Conservation (phyloP, 1,140 invertebrate genomes). For the Caenorhabditis remanei region DNA sequence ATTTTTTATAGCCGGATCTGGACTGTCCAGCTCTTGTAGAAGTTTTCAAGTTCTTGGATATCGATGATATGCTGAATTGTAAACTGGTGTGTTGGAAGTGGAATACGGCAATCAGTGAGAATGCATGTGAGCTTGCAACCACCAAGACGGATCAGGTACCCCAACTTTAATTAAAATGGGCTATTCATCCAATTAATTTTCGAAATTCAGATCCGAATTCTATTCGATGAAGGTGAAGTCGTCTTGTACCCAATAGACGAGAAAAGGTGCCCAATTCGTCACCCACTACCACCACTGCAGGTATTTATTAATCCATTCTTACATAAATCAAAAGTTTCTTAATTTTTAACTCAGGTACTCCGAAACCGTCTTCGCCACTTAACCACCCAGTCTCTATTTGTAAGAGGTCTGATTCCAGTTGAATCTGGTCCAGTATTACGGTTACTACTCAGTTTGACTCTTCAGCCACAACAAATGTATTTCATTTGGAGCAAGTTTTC, state of each 20-base stretch:
- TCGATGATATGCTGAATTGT: slow-evolving; percentile 17
- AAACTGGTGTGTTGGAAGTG: slow-evolving; percentile 16
- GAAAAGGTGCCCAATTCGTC: slow-evolving; percentile 29
- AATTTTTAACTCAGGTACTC: not conserved
- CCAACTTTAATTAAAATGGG: not conserved
- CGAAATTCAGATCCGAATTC: slow-evolving; percentile 47
- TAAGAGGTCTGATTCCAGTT: slow-evolving; percentile 55
- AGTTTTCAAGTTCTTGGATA: slow-evolving; percentile 36
- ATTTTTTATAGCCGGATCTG: not conserved
- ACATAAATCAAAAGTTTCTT: too few species aligned
- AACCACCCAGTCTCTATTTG: slow-evolving; percentile 30
- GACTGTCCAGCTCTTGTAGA: not conserved
- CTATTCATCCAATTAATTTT: not conserved
- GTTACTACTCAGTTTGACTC: not conserved
- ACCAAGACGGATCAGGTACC: slow-evolving; percentile 20
- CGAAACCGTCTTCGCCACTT: slow-evolving; percentile 49
- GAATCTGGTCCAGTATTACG: slow-evolving; percentile 39
- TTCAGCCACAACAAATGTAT: slow-evolving; percentile 52
- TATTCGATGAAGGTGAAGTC: slow-evolving; percentile 57
- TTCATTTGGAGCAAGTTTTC: slow-evolving; percentile 57
- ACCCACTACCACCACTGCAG: slow-evolving; percentile 37
- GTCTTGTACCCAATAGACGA: slow-evolving; percentile 42
- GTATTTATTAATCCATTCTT: not conserved
- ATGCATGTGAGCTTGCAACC: not conserved
- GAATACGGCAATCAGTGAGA: slow-evolving; percentile 8